Evolutionary conservation across 2,797 vertebrate species (phyloP).

Genomic region (Cossypha dichroa): DNA sequence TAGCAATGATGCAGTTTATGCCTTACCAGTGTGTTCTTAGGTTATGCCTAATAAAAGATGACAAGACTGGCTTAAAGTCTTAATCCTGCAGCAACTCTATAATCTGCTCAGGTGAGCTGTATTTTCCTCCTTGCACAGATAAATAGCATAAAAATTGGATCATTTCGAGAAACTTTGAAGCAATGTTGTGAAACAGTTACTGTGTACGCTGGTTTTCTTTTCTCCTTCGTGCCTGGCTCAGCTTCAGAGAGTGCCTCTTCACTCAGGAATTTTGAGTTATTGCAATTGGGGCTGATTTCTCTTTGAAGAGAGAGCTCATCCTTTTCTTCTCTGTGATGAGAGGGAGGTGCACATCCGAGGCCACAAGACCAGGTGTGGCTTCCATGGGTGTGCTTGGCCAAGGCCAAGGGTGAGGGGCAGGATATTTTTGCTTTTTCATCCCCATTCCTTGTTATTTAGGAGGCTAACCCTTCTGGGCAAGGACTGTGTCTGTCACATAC

Average conservation of each 20-base stretch:
- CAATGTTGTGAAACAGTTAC: background rate
- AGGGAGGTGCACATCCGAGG: background rate
- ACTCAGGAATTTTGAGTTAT: background rate
- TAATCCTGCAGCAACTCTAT: conserved; percentile 14
- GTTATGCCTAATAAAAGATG: conserved; percentile 32
- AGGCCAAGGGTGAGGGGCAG: background rate
- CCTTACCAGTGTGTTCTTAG: background rate
- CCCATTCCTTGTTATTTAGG: background rate
- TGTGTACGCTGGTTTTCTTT: background rate
- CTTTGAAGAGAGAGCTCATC: background rate
- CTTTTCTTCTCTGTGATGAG: background rate
- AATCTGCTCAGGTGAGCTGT: conserved; percentile 16
- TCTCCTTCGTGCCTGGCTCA: background rate
- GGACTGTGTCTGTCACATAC: rapidly evolving
- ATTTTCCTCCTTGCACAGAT: conserved; percentile 28
- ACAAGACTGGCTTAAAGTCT: conserved; percentile 45
- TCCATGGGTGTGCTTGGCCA: rapidly evolving
- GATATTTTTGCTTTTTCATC: background rate
- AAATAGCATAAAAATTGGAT: conserved; percentile 25
- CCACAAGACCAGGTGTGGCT: background rate
- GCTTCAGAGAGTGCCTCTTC: background rate
- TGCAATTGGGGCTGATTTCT: background rate
- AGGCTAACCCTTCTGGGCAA: background rate
- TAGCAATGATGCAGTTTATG: conserved; percentile 29
- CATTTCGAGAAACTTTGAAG: background rate